Percentiles rank a stretch among this genome's conserved stretches.
Conservation (phyloP, 2,888 invertebrate species). For the Cantharis flavilabris region DNA sequence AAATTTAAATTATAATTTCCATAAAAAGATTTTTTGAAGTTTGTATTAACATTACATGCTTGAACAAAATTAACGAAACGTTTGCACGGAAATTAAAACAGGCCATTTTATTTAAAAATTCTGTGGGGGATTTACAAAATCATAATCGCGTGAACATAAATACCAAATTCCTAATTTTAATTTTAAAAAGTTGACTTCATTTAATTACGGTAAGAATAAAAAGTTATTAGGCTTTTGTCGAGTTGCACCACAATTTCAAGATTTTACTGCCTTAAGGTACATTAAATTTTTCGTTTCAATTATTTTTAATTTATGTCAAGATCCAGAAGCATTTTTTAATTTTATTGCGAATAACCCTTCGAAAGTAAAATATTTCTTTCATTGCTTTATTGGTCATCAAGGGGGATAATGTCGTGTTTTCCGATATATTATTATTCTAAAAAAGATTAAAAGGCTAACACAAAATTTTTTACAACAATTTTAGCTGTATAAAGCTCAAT, state of each 20-base stretch:
- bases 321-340: not conserved
- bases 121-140: not conserved
- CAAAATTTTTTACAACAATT: no score
- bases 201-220: not conserved
- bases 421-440: no score
- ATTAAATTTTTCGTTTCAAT: not conserved
- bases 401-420: no score
- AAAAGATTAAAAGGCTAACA: no score
- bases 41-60: not conserved
- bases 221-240: not conserved
- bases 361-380: no score
- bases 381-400: no score
- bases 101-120: not conserved
- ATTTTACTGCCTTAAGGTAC: not conserved
- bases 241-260: not conserved
- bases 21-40: not conserved
- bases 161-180: not conserved
- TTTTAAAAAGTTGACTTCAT: not conserved
- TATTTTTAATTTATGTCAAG: not conserved
- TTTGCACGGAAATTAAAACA: not conserved
- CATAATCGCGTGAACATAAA: not conserved
- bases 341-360: not conserved
- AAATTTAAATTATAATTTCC: not conserved
- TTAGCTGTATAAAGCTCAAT: no score
- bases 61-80: not conserved